phyloP scores from a whole-genome alignment of 1,140 invertebrate species.

The Telenomus remus region DNA sequence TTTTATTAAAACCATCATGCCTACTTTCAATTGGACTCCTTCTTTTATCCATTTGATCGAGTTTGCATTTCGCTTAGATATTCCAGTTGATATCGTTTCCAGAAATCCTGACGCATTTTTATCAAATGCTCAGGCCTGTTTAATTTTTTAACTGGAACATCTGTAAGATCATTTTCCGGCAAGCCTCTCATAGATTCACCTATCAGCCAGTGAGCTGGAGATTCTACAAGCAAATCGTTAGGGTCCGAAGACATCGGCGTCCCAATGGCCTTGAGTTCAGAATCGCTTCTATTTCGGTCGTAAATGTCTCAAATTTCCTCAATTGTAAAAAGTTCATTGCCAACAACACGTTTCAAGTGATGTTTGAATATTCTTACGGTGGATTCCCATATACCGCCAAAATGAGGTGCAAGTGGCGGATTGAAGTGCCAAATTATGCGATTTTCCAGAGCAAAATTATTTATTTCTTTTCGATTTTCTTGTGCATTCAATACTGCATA shows the following conservation, averaged over 20 bases:
- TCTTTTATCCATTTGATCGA: constrained; percentile 6
- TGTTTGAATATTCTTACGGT: no score
- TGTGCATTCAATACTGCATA: constrained; percentile 19
- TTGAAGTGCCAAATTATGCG: constrained; percentile 61
- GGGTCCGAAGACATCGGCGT: constrained; percentile 56
- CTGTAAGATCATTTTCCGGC: constrained; percentile 5
- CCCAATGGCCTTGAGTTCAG: constrained; percentile 63
- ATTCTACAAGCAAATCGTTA: constrained; percentile 59
- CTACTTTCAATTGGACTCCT: constrained; percentile 5
- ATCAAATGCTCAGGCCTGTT: constrained; percentile 11
- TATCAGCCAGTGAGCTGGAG: constrained; percentile 31
- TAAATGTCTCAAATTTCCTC: no score
- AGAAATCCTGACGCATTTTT: constrained; percentile 27
- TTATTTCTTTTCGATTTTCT: constrained; percentile 13
- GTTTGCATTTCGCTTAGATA: not conserved
- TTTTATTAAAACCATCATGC: constrained; percentile 20
- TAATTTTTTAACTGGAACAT: constrained; percentile 2
- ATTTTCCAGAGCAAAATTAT: constrained; percentile 15
- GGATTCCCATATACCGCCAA: constrained; percentile 15
- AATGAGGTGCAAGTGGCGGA: constrained; percentile 57
- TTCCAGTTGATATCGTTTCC: not conserved
- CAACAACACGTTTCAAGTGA: no score
- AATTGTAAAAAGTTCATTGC: no score
- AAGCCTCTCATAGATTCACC: constrained; percentile 25
- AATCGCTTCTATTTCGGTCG: constrained; percentile 30